These are phyloP conservation scores for Lycaena phlaeas DNA, from an alignment of 2,888 invertebrate genomes.

Conservation along the genomic window DNA sequence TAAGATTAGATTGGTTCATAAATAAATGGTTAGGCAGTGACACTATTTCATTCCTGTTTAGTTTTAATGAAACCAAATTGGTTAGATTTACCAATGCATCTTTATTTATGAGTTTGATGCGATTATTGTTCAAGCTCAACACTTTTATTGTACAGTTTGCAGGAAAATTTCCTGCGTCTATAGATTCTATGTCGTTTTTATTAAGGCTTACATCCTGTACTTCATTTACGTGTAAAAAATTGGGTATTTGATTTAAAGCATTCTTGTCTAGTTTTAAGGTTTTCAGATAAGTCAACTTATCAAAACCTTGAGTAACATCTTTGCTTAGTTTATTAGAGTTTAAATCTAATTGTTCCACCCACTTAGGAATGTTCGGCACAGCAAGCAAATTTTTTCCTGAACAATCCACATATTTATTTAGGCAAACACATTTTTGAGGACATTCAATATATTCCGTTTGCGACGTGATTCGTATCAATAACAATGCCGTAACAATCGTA, in stretches of 20 bases:
- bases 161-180: conserved; percentile 74
- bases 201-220: conserved; percentile 76
- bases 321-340: conserved; percentile 60
- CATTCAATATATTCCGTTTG: conserved; percentile 68
- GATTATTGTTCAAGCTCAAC: conserved; percentile 73
- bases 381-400: conserved; percentile 78
- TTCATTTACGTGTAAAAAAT: conserved; percentile 59
- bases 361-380: conserved; percentile 83
- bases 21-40: conserved; percentile 84
- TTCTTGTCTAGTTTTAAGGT: conserved; percentile 72
- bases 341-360: conserved; percentile 83
- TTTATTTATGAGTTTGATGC: conserved; percentile 79
- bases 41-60: conserved; percentile 84
- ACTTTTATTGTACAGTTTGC: conserved; percentile 59
- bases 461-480: conserved; percentile 37
- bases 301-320: conserved; percentile 46
- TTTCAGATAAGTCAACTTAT: conserved; percentile 42
- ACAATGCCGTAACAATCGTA: conserved; percentile 47
- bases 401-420: conserved; percentile 83
- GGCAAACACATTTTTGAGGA: conserved; percentile 80
- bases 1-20: conserved; percentile 77
- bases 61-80: conserved; percentile 79
- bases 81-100: conserved; percentile 82
- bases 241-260: conserved; percentile 69
- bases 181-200: conserved; percentile 74